These are phyloP conservation scores for Cyclopterus lumpus DNA, from an alignment of 2,797 vertebrate species.

Conservation along the genomic window DNA sequence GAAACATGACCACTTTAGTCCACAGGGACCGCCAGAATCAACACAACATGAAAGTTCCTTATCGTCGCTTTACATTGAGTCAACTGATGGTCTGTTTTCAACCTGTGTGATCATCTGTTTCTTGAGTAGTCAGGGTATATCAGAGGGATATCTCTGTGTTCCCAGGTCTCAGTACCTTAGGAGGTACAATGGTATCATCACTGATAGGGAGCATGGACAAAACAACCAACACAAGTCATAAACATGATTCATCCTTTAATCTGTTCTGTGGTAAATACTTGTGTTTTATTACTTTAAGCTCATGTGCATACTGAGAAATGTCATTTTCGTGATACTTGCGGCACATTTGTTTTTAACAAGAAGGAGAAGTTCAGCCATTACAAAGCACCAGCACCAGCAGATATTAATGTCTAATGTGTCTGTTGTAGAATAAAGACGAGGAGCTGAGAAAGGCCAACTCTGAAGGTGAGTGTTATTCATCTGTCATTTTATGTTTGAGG, in stretches of 20 bases:
- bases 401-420: constrained; percentile 23
- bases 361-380: not conserved
- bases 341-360: not conserved
- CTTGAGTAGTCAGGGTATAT: no score
- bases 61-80: no score
- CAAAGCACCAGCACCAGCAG: not conserved
- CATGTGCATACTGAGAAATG: not conserved
- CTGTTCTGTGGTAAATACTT: not conserved
- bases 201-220: no score
- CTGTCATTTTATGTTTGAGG: not conserved
- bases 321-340: no score
- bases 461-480: constrained; percentile 59
- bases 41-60: no score
- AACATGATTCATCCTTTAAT: no score
- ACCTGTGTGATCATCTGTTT: no score
- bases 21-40: no score
- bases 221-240: no score
- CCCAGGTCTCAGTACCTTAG: no score
- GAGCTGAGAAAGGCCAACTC: constrained; percentile 78
- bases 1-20: no score
- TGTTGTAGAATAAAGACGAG: constrained; percentile 71
- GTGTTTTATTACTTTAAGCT: not conserved
- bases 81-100: not conserved
- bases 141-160: no score
- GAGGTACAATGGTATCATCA: not conserved